These are phyloP conservation scores for Ariopsis seemanni DNA, from an alignment of 2,113 vertebrate genomes.

Conservation along the genomic window DNA sequence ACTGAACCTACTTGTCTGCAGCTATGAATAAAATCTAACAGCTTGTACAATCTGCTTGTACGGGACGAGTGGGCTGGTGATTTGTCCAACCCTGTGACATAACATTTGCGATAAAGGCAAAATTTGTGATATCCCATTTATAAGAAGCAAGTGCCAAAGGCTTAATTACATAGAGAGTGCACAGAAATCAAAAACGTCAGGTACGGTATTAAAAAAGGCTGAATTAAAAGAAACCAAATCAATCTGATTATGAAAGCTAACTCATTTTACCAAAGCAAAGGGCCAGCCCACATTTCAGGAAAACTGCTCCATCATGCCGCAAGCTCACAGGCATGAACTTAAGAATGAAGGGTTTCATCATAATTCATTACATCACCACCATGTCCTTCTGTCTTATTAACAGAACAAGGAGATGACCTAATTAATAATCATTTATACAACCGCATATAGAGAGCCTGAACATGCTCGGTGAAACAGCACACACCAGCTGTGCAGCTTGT, in stretches of 20 bases:
- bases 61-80: not conserved
- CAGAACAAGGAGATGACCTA: slow-evolving; percentile 15
- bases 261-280: slow-evolving; percentile 13
- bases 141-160: not conserved
- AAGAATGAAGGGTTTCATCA: not conserved
- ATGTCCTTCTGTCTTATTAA: not conserved
- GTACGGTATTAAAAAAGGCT: not conserved
- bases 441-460: not conserved
- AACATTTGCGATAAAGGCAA: slow-evolving; percentile 7
- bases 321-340: not conserved
- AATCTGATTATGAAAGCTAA: slow-evolving; percentile 12
- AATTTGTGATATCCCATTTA: not conserved
- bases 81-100: slow-evolving; percentile 5
- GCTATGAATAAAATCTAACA: not conserved
- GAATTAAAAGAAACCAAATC: slow-evolving; percentile 14
- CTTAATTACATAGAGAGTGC: not conserved
- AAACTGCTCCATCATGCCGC: not conserved
- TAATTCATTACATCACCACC: slow-evolving; percentile 12
- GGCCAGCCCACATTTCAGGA: not conserved
- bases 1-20: not conserved
- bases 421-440: slow-evolving; percentile 33
- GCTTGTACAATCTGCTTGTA: not conserved
- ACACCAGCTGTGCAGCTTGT: not conserved
- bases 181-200: not conserved
- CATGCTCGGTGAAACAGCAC: not conserved